phyloP scores from a whole-genome alignment of 2,888 invertebrate genomes.

The Tenthredo distinguenda region DNA sequence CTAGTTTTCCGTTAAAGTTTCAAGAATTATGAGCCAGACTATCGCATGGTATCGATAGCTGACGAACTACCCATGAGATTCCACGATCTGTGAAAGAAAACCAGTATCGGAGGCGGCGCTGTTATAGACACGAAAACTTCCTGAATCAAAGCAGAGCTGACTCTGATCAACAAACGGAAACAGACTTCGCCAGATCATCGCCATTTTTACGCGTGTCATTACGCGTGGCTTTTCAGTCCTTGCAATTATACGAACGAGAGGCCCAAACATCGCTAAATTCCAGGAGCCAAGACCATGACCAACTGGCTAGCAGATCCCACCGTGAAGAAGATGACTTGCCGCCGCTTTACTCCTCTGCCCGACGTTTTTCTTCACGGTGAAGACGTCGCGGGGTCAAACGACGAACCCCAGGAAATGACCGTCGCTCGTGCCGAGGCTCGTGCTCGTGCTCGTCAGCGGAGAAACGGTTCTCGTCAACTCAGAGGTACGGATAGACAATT shows the following conservation, averaged over 20 bases:
- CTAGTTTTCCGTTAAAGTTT: not conserved
- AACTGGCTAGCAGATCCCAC: slow-evolving; percentile 4
- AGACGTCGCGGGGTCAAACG: slow-evolving; percentile 54
- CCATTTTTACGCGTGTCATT: slow-evolving; percentile 9
- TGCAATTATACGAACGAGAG: not conserved
- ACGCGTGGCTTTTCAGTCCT: not conserved
- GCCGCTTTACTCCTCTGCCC: slow-evolving; percentile 6
- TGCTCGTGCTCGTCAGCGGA: slow-evolving; percentile 59
- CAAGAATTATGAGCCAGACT: not conserved
- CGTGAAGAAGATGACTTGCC: not conserved
- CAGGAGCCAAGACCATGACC: not conserved
- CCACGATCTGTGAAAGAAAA: not conserved
- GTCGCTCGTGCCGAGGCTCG: slow-evolving; percentile 63
- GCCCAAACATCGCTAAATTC: not conserved
- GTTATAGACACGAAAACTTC: not conserved
- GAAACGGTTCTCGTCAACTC: slow-evolving; percentile 48
- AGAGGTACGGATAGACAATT: slow-evolving; percentile 61
- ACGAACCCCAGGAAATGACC: slow-evolving; percentile 60
- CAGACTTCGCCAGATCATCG: not conserved
- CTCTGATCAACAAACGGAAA: slow-evolving; percentile 1
- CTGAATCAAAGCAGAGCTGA: not conserved
- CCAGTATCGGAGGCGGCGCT: not conserved
- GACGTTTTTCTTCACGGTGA: slow-evolving; percentile 40
- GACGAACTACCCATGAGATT: not conserved
- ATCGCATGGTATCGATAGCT: not conserved